phyloP scores from a whole-genome alignment of 2,797 vertebrate species.

The Pantherophis alleghaniensis region DNA sequence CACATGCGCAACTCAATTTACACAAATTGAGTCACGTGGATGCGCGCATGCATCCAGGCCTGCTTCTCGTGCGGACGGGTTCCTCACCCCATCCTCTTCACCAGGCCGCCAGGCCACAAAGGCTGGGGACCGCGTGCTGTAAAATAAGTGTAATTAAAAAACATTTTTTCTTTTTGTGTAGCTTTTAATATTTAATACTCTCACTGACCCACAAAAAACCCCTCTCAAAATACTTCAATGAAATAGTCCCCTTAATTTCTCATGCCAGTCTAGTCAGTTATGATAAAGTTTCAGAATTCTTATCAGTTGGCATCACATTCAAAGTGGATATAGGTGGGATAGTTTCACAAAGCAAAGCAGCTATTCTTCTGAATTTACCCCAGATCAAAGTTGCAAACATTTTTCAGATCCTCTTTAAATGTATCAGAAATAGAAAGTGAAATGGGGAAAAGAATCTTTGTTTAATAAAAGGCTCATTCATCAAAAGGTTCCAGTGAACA shows the following conservation, averaged over 20 bases:
- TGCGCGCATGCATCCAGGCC: not conserved
- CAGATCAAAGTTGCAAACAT: not conserved
- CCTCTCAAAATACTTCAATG: not conserved
- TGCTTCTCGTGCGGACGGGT: not conserved
- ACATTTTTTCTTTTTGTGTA: not conserved
- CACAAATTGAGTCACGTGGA: not conserved
- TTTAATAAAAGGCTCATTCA: constrained; percentile 24
- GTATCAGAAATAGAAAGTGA: not conserved
- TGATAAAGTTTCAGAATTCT: not conserved
- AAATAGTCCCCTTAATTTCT: not conserved
- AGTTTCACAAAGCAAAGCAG: constrained; percentile 10
- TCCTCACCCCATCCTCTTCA: not conserved
- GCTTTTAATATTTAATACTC: not conserved
- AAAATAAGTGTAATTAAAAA: not conserved
- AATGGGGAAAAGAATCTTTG: fast-evolving
- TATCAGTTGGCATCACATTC: not conserved
- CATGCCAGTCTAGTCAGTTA: not conserved
- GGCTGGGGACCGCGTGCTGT: not conserved
- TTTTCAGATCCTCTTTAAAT: not conserved
- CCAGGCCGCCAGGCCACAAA: not conserved
- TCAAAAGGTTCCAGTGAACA: not conserved
- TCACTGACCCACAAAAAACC: not conserved
- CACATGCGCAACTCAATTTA: fast-evolving
- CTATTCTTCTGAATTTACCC: constrained; percentile 24
- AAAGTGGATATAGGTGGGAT: not conserved